Evolutionary conservation across 2,888 invertebrate genomes (phyloP), one percentile per base, ranked within the genome.

Genomic region (Ormyrus labotus): DNA sequence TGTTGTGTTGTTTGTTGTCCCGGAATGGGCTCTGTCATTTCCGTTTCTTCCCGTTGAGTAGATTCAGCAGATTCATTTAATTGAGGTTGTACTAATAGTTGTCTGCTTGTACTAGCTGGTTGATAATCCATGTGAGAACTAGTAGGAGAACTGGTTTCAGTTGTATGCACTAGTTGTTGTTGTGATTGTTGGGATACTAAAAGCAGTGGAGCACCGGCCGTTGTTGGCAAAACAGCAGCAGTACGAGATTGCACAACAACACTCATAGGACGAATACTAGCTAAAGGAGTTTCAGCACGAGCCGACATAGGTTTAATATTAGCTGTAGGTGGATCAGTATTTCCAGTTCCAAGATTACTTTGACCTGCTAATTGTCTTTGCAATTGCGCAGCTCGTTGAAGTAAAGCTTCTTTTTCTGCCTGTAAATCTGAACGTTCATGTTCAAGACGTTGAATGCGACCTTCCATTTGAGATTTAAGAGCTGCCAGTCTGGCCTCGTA

Each of bases 291-390:
- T 89, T 96, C 96, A 6, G 95, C 94, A 3, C 95, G 92, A 85
- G 96, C 96, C 4, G 98, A 96, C 95, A 98, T 97, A 0, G 98
- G 98, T 90, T 97, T 97, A 63, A 98, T 98, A 89, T 98, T 98
- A 6, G 98, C 98, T 0, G 97, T 98, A 0, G 95, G 94, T 50
- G 94, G 93, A 84, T 94, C 94, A 60, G 47, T 78, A 0, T 91
- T 91, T 3, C 92, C 91, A 1, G 91, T 90, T 84, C 93, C 93
- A 58, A 93, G 92, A 2, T 81, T 93, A 91, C 87, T 94, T 91
- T 85, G 94, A 92, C 82, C 96, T 94, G 3, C 95, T 93, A 60
- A 94, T 93, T 34, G 96, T 85, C 95, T 92, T 85, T 95, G 95
- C 73, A 96, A 88, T 87, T 95, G 93, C 78, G 92, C 93, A 11